Evolutionary conservation across 2,797 vertebrate species (phyloP).

Genomic region (Sebastes reedi): DNA sequence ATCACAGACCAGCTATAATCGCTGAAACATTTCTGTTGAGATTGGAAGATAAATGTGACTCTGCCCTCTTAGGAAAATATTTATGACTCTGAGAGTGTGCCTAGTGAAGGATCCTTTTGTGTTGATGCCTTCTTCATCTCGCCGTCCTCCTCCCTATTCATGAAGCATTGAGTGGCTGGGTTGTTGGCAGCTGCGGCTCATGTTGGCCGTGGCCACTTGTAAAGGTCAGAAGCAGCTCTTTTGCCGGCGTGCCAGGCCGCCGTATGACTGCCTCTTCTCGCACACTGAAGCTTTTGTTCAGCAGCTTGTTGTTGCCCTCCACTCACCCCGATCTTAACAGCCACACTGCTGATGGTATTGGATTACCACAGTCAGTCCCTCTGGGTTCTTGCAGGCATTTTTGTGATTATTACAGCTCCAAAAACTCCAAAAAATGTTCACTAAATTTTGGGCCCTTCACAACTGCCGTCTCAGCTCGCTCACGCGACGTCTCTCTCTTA

Average conservation of each 20-base stretch:
- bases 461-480: too few species aligned
- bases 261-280: slow-evolving; percentile 35
- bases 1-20: slow-evolving; percentile 17
- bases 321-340: slow-evolving; percentile 13
- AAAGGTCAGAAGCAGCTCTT: slow-evolving; percentile 72
- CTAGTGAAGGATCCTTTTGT: slow-evolving; percentile 65
- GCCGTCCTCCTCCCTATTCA: slow-evolving; percentile 7
- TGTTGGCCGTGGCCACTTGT: slow-evolving; percentile 44
- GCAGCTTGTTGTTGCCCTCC: slow-evolving; percentile 22
- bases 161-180: slow-evolving; percentile 19
- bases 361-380: slow-evolving; percentile 10
- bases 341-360: slow-evolving; percentile 12
- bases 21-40: slow-evolving; percentile 27
- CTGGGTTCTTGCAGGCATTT: neutral
- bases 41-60: slow-evolving; percentile 48
- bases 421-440: neutral
- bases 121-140: slow-evolving; percentile 22
- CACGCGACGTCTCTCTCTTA: too few species aligned
- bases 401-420: neutral
- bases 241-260: slow-evolving; percentile 46
- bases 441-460: neutral
- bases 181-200: slow-evolving; percentile 39
- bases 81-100: slow-evolving; percentile 32
- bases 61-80: slow-evolving; percentile 60
- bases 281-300: slow-evolving; percentile 74